phyloP scores from a whole-genome alignment of 2,797 vertebrate genomes.

The Malurus splendens region DNA sequence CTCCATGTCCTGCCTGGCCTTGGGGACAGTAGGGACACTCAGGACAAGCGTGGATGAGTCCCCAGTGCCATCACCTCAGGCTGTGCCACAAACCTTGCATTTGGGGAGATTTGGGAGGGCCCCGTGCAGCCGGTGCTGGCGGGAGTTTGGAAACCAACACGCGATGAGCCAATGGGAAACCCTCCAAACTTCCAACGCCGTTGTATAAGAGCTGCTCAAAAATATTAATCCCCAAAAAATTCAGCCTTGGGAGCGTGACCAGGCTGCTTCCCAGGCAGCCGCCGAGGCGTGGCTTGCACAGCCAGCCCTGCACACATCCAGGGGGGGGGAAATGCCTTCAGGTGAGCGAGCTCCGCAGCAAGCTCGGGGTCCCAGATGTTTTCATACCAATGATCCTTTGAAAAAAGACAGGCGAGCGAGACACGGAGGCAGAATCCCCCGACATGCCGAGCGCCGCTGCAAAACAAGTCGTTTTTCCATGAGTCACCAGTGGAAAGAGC shows the following conservation, averaged over 20 bases:
- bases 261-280: neutral
- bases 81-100: neutral
- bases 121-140: neutral
- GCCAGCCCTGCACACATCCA: neutral
- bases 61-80: neutral
- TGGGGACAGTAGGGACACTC: neutral
- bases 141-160: neutral
- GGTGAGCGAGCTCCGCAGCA: neutral
- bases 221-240: neutral
- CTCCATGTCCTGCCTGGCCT: neutral
- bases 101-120: rapidly evolving
- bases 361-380: neutral
- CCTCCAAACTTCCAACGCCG: neutral
- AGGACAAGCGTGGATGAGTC: neutral
- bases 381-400: neutral
- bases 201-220: neutral
- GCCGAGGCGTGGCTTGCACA: rapidly evolving
- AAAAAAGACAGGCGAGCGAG: neutral
- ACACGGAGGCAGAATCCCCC: neutral
- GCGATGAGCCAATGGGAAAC: neutral
- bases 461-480: neutral
- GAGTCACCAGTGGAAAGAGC: constrained; percentile 35
- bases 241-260: neutral
- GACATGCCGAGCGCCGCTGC: neutral
- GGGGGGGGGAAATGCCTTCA: neutral